Evolutionary conservation across 2,113 vertebrate genomes (phyloP).

Genomic region (Nothobranchius kuhntae): DNA sequence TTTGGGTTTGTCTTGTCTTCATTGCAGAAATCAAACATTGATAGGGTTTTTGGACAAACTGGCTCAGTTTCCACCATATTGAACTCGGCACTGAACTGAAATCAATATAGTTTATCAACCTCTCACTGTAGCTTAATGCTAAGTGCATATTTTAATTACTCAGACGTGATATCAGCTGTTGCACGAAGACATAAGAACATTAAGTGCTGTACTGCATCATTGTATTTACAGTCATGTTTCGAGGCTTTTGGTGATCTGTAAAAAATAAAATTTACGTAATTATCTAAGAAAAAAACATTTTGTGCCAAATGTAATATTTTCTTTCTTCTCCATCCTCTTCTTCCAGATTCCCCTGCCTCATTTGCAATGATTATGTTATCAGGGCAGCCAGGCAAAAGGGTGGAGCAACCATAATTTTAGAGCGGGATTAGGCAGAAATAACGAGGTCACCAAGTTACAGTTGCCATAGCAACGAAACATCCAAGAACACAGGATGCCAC

Average conservation of each 20-base stretch:
- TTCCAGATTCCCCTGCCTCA: slow-evolving; percentile 84
- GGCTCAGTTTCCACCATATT: slow-evolving; percentile 41
- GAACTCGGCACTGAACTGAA: slow-evolving; percentile 57
- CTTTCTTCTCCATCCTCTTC: slow-evolving; percentile 18
- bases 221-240: slow-evolving; percentile 1
- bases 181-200: slow-evolving; percentile 5
- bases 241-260: slow-evolving; percentile 25
- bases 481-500: slow-evolving; percentile 98
- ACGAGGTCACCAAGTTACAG: slow-evolving; percentile 99
- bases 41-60: slow-evolving; percentile 30
- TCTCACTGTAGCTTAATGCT: slow-evolving; percentile 41
- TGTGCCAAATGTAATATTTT: slow-evolving; percentile 36
- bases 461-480: slow-evolving; percentile 99
- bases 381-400: slow-evolving; percentile 99
- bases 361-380: slow-evolving; percentile 99
- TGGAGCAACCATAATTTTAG: slow-evolving; percentile 99
- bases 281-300: slow-evolving; percentile 9
- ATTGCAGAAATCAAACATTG: slow-evolving; percentile 47
- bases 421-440: slow-evolving; percentile 99
- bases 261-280: slow-evolving; percentile 10
- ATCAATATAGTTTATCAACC: slow-evolving; percentile 60
- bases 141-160: slow-evolving; percentile 59
- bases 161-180: slow-evolving; percentile 5
- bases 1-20: slow-evolving; percentile 29
- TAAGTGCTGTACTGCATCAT: neutral